Conservation (phyloP, 2,113 vertebrate genomes). For the Microcebus griseorufus region DNA sequence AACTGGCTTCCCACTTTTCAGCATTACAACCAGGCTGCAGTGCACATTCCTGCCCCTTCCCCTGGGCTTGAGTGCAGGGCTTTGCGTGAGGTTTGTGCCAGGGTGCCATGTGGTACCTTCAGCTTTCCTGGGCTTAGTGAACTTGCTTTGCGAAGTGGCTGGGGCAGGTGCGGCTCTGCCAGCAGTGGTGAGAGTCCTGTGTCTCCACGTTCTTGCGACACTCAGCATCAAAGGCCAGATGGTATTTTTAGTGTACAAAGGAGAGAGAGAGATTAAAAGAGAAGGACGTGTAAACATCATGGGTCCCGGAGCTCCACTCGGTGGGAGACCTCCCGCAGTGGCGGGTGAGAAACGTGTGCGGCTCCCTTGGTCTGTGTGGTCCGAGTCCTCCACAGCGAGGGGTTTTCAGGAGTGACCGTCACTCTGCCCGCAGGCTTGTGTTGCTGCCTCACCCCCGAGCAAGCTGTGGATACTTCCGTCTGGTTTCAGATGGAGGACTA, state of each 20-base stretch:
- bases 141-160: neutral
- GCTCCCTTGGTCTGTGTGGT: neutral
- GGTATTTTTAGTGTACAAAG: neutral
- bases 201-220: neutral
- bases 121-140: neutral
- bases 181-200: rapidly evolving
- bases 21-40: neutral
- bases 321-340: rapidly evolving
- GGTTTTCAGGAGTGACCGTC: too few relatives aligned
- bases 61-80: rapidly evolving
- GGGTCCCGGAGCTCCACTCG: rapidly evolving
- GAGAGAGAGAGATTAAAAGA: neutral
- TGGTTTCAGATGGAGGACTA: neutral
- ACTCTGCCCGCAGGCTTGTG: neutral
- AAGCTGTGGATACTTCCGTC: rapidly evolving
- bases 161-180: rapidly evolving
- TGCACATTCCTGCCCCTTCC: rapidly evolving
- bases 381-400: rapidly evolving
- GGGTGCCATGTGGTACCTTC: neutral
- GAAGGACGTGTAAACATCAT: neutral
- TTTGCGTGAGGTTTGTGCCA: neutral
- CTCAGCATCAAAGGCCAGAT: neutral
- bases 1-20: neutral
- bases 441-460: rapidly evolving
- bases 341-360: neutral